Conservation (phyloP, 2,888 invertebrate genomes). For the Globia sparganii region DNA sequence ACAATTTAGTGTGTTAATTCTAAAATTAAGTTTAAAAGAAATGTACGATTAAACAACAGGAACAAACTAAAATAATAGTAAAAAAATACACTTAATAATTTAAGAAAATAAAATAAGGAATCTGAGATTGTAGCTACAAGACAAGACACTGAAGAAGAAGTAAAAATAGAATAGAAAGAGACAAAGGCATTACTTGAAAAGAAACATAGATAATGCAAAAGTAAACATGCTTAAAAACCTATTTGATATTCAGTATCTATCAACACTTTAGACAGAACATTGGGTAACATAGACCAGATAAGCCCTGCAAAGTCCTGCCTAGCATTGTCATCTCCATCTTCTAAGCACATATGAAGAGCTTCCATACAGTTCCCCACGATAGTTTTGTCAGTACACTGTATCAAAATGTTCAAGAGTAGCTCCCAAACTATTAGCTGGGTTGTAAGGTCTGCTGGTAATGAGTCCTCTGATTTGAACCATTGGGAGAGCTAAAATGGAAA, state of each 20-base stretch:
- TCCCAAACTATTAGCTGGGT: slow-evolving; percentile 81
- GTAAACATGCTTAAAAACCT: slow-evolving; percentile 69
- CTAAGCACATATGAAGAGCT: slow-evolving; percentile 76
- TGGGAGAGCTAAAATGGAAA: slow-evolving; percentile 78
- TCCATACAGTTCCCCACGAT: slow-evolving; percentile 79
- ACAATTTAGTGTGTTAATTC: background rate
- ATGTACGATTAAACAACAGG: background rate
- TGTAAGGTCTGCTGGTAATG: slow-evolving; percentile 80
- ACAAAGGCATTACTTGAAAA: background rate
- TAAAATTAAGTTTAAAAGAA: background rate
- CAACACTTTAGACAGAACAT: slow-evolving; percentile 79
- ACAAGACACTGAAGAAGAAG: background rate
- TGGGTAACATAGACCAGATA: slow-evolving; percentile 82
- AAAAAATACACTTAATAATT: background rate
- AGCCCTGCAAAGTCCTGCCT: slow-evolving; percentile 76
- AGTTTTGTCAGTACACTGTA: slow-evolving; percentile 71
- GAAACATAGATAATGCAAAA: background rate
- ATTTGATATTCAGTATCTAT: slow-evolving; percentile 78
- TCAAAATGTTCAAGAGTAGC: slow-evolving; percentile 80
- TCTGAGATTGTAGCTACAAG: background rate
- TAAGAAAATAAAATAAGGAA: background rate
- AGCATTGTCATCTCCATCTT: slow-evolving; percentile 74
- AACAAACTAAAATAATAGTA: background rate
- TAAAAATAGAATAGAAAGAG: background rate
- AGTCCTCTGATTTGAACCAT: slow-evolving; percentile 83